phyloP scores from a whole-genome alignment of 2,113 vertebrate species.

The Oxyura jamaicensis region DNA sequence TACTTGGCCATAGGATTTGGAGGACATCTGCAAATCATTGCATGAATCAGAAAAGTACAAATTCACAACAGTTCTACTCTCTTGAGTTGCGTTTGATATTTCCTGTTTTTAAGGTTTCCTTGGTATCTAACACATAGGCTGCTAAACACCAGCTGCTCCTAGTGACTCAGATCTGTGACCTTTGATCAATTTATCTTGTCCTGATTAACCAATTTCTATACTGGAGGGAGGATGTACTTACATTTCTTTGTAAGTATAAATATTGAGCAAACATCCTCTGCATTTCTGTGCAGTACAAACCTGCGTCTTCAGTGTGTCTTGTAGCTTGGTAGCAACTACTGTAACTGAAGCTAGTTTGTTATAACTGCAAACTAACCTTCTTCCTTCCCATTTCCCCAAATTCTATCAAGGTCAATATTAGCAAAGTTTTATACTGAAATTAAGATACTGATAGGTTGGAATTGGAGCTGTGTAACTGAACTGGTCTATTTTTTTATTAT shows the following conservation, averaged over 20 bases:
- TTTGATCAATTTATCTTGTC: constrained; percentile 79
- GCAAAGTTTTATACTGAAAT: background rate
- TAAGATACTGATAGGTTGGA: background rate
- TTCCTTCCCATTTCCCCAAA: background rate
- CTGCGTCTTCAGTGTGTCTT: background rate
- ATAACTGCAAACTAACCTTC: background rate
- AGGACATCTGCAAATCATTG: constrained; percentile 85
- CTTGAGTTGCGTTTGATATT: constrained; percentile 76
- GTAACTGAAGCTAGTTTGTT: background rate
- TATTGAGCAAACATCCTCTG: constrained; percentile 25
- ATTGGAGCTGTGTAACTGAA: background rate
- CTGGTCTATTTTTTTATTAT: background rate
- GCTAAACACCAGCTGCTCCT: constrained; percentile 76
- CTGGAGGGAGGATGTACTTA: background rate
- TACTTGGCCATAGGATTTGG: constrained; percentile 70
- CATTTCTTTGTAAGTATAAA: constrained; percentile 4
- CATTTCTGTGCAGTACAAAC: background rate
- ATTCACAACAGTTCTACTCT: constrained; percentile 76
- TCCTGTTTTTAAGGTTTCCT: constrained; percentile 87
- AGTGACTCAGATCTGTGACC: constrained; percentile 72
- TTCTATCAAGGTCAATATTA: background rate
- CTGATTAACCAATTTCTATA: constrained; percentile 68
- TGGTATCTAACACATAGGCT: constrained; percentile 77
- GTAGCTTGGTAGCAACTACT: background rate
- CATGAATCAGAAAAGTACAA: constrained; percentile 76